phyloP scores from a whole-genome alignment of 2,797 vertebrate genomes.

The Peromyscus nudipes region DNA sequence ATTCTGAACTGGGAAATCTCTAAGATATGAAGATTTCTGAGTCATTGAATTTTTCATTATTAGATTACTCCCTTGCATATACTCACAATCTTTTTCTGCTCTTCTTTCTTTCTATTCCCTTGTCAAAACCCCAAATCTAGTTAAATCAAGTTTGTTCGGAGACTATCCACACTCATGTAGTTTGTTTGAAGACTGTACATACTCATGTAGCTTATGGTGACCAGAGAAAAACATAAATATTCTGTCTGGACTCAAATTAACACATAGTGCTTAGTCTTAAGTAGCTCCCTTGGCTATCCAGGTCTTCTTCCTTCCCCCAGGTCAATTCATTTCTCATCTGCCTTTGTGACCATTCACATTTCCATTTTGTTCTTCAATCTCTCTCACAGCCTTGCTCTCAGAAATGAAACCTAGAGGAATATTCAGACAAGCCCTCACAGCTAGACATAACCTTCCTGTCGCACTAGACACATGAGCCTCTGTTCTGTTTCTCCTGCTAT shows the following conservation, averaged over 20 bases:
- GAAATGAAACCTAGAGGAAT: neutral
- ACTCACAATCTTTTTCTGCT: neutral
- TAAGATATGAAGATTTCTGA: neutral
- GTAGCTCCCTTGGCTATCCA: neutral
- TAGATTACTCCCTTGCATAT: neutral
- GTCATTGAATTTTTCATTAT: neutral
- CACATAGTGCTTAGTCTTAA: neutral
- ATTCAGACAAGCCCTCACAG: neutral
- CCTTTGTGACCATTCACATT: neutral
- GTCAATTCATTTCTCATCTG: neutral
- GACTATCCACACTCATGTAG: neutral
- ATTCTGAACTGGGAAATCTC: neutral
- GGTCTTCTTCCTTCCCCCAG: neutral
- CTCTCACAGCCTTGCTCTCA: neutral
- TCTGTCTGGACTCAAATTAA: neutral
- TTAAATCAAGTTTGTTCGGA: neutral
- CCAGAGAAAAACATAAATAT: neutral
- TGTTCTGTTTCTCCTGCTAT: neutral
- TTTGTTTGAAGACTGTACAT: neutral
- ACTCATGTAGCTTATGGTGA: neutral
- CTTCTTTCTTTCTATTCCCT: neutral
- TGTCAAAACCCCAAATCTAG: neutral
- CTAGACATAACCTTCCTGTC: accelerated
- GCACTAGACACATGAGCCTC: neutral
- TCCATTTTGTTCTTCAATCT: neutral